Evolutionary conservation across 2,888 invertebrate genomes (phyloP).

Genomic region (Orchestes rusci): DNA sequence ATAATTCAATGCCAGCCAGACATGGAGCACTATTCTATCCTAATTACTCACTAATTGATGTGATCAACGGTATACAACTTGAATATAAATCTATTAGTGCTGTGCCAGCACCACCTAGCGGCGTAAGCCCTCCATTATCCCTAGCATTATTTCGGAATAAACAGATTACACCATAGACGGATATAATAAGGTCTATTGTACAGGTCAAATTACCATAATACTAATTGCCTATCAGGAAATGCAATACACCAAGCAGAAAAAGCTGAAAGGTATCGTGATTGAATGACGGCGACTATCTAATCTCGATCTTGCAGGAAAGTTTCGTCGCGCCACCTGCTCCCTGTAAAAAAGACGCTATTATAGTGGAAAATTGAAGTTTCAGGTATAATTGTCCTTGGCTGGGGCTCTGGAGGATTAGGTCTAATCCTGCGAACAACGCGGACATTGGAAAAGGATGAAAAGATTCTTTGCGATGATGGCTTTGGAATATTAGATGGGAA

Average conservation of each 20-base stretch:
- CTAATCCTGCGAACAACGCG: slow-evolving; percentile 6
- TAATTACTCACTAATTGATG: slow-evolving; percentile 22
- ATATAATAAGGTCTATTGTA: too few relatives aligned
- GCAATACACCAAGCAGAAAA: too few relatives aligned
- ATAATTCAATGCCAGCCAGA: too few relatives aligned
- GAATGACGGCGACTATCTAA: slow-evolving; percentile 10
- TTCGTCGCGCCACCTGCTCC: slow-evolving; percentile 11
- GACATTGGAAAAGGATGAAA: neutral
- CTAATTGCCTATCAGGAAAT: too few relatives aligned
- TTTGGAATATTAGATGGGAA: too few relatives aligned
- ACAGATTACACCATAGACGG: too few relatives aligned
- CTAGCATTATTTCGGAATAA: too few relatives aligned
- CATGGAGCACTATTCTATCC: slow-evolving; percentile 18
- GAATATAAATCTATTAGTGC: slow-evolving; percentile 22
- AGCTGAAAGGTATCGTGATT: too few relatives aligned
- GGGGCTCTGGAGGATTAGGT: slow-evolving; percentile 11
- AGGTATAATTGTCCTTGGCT: slow-evolving; percentile 13
- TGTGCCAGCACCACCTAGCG: slow-evolving; percentile 16
- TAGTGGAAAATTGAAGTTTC: slow-evolving; percentile 6
- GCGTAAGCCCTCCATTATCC: too few relatives aligned
- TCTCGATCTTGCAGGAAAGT: slow-evolving; percentile 6
- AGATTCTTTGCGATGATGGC: too few relatives aligned
- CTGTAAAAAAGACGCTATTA: slow-evolving; percentile 3
- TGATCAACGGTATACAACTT: slow-evolving; percentile 22
- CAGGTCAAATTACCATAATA: too few relatives aligned